Percentiles rank a stretch among this genome's conserved stretches.
Conservation (phyloP, 2,113 vertebrate species). For the Hydropotes inermis region DNA sequence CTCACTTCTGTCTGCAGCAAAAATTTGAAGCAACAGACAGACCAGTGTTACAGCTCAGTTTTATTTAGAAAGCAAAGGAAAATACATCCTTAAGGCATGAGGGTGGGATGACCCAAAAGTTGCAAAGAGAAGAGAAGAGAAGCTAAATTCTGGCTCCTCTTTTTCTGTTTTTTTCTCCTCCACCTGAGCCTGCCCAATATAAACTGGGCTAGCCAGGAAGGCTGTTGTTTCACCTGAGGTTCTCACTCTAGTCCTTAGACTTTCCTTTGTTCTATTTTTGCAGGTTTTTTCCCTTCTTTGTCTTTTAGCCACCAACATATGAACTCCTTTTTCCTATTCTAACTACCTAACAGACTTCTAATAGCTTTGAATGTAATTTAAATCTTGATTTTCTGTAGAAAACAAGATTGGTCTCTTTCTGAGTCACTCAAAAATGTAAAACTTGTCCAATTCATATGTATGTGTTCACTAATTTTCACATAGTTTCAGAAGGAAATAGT, state of each 20-base stretch:
- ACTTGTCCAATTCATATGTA: not conserved
- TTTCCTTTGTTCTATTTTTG: not conserved
- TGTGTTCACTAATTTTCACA: not conserved
- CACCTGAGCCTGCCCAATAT: not conserved
- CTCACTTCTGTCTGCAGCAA: accelerated
- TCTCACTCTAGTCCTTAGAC: not conserved
- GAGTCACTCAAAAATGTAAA: not conserved
- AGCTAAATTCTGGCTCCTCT: not conserved
- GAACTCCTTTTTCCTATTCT: not conserved
- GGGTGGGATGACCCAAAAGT: not conserved
- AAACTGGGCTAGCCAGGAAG: not conserved
- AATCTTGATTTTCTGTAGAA: not conserved
- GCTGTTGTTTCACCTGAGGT: not conserved
- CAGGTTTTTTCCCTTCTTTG: not conserved
- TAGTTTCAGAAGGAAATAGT: not conserved
- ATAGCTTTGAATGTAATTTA: not conserved
- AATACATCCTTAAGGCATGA: not conserved
- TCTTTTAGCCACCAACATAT: not conserved
- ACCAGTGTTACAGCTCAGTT: not conserved
- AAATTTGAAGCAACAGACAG: not conserved
- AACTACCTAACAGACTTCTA: not conserved
- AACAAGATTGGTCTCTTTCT: not conserved
- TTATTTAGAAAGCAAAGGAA: not conserved
- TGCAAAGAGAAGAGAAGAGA: not conserved
- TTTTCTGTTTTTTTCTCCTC: not conserved